Base-by-base conservation (phyloP, 1,140 invertebrate species). In the Dreissena polymorpha region DNA sequence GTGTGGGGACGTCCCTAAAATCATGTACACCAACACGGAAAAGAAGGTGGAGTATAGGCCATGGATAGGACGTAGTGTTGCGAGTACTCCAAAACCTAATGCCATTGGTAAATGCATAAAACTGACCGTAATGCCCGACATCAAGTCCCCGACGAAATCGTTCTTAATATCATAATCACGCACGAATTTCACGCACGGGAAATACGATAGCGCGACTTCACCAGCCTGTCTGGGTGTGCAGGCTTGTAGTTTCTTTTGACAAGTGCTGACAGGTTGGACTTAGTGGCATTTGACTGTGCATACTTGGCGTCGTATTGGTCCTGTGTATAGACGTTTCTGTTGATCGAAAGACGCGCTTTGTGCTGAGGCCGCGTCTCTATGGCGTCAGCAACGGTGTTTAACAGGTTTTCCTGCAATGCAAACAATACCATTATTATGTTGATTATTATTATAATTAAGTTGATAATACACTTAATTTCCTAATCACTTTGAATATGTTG, bases 81-180 rank as follows among this genome's bases (percentile, higher is more conserved):
- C 93, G 12, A 94, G 85, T 13, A 92, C 75, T 14, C 91, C 90
- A 71, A 70, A 79, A 3, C 77, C 77, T 67, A 79, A 70, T 16
- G 77, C 77, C 29, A 68, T 64, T 2, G 86, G 94, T 94, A 98
- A 97, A 89, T 98, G 97, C 96, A 98, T 97, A 81, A 98, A 95
- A n/a, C 96, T 96, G 10, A 97, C 96, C 1, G 97, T 98, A 65
- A 97, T 93, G 6, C 97, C 97, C 2, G 94, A 88, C 57, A 93
- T 84, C 60, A 93, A 13, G 84, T 93, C 93, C 12, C 76, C 53
- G 12, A 88, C 63, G 10, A 93, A 85, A 73, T 86, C 83, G 16
- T 87, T 64, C 57, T 85, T 86, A 71, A 84, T 86, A 14, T 83
- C 85, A 78, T 93, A 93, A 16, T 69, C 73, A 23, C 75, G 83